phyloP scores from a whole-genome alignment of 2,888 invertebrate genomes.

The Parnassius mnemosyne region DNA sequence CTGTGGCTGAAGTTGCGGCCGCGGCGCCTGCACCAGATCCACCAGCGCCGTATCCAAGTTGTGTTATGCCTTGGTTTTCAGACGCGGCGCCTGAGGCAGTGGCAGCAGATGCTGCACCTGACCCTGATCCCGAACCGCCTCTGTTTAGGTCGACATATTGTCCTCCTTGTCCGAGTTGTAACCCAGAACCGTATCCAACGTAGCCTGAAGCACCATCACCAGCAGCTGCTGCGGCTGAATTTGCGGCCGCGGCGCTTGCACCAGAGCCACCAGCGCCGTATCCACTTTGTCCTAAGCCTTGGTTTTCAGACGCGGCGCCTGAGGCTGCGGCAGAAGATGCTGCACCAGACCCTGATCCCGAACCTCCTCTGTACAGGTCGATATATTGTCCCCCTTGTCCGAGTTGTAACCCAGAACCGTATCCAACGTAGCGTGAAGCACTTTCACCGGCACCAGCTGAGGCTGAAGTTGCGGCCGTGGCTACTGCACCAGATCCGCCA shows the following conservation, averaged over 20 bases:
- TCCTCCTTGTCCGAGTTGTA: too few relatives aligned
- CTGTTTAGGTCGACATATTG: too few relatives aligned
- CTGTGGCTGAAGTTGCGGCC: background rate
- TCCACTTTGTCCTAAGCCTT: background rate
- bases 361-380: too few relatives aligned
- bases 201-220: conserved; percentile 6
- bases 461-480: background rate
- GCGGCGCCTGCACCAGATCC: conserved; percentile 13
- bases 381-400: too few relatives aligned
- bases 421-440: background rate
- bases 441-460: conserved; percentile 22
- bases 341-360: background rate
- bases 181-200: background rate
- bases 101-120: conserved; percentile 7
- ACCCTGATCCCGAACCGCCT: too few relatives aligned
- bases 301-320: too few relatives aligned
- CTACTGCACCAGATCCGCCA: background rate
- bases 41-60: background rate
- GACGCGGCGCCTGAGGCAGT: conserved; percentile 10
- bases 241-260: conserved; percentile 4
- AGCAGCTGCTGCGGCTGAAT: conserved; percentile 6
- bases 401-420: background rate
- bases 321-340: too few relatives aligned
- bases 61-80: background rate
- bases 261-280: conserved; percentile 4